Percentiles rank a stretch among this genome's conserved stretches.
phyloP scores from a whole-genome alignment of 1,140 invertebrate genomes.

The Drosophila fuyamai region DNA sequence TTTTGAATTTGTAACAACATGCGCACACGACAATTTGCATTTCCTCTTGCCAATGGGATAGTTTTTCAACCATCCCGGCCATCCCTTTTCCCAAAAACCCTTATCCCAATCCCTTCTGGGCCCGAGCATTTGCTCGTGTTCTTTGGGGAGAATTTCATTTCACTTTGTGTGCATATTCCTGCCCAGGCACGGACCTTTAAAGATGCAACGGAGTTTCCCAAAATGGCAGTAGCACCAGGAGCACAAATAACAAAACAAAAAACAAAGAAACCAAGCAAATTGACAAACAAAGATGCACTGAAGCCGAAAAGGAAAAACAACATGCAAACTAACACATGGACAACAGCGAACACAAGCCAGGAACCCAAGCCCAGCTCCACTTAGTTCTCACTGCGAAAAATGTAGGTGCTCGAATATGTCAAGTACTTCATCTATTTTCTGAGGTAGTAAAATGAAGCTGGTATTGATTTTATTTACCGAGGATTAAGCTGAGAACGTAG shows the following conservation, averaged over 20 bases:
- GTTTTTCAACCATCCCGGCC: conserved; percentile 42
- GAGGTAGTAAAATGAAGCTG: too few species aligned
- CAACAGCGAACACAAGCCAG: conserved; percentile 12
- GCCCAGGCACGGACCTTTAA: conserved; percentile 61
- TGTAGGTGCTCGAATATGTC: too few species aligned
- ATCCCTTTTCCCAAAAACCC: conserved; percentile 5
- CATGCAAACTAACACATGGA: conserved; percentile 37
- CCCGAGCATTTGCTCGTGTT: conserved; percentile 47
- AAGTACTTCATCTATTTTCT: too few species aligned
- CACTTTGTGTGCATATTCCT: conserved; percentile 58
- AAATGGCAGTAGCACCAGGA: conserved; percentile 38
- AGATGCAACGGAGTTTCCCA: conserved; percentile 45
- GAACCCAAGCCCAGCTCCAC: conserved; percentile 11
- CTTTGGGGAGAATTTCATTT: conserved; percentile 60
- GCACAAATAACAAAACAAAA: conserved; percentile 16
- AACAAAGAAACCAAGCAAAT: conserved; percentile 52
- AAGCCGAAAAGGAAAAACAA: conserved; percentile 60
- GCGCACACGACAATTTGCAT: conserved; percentile 78
- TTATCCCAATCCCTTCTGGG: conserved; percentile 24
- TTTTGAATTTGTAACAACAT: conserved; percentile 82
- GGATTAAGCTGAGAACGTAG: too few species aligned
- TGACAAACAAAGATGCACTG: conserved; percentile 57
- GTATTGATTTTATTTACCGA: too few species aligned
- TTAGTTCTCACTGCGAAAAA: conserved; percentile 17
- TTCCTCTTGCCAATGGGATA: conserved; percentile 71